Percentiles rank a stretch among this genome's conserved stretches.
phyloP scores from a whole-genome alignment of 2,888 invertebrate species.

The Eupithecia tripunctaria region DNA sequence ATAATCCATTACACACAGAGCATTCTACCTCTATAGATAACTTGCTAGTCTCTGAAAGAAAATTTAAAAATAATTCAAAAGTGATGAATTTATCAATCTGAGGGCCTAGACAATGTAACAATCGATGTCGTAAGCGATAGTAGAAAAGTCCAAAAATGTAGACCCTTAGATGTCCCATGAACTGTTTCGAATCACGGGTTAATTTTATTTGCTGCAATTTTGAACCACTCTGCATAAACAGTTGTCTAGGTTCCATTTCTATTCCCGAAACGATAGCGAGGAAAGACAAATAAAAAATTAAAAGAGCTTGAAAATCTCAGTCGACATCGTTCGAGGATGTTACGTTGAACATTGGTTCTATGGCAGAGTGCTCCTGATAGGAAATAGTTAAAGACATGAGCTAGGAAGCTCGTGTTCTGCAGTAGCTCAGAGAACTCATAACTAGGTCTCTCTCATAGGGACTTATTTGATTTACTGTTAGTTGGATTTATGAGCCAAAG shows the following conservation, averaged over 20 bases:
- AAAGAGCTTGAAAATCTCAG: slow-evolving; percentile 47
- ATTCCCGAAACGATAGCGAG: slow-evolving; percentile 24
- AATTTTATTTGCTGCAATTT: background rate
- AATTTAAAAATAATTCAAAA: too few relatives aligned
- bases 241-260: slow-evolving; percentile 10
- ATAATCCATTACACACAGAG: background rate
- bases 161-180: too few relatives aligned
- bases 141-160: too few relatives aligned
- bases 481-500: background rate
- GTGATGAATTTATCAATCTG: too few relatives aligned
- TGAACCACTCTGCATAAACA: background rate
- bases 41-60: background rate
- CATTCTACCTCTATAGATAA: background rate
- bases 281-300: slow-evolving; percentile 41
- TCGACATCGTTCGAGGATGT: slow-evolving; percentile 34
- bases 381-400: slow-evolving; percentile 32
- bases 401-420: slow-evolving; percentile 25
- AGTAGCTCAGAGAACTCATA: slow-evolving; percentile 11
- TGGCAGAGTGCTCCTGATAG: slow-evolving; percentile 46
- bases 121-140: too few relatives aligned
- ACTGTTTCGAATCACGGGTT: too few relatives aligned
- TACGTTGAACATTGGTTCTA: slow-evolving; percentile 44
- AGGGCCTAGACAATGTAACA: too few relatives aligned
- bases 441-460: slow-evolving; percentile 6
- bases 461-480: background rate